Percentiles rank a stretch among this genome's conserved stretches.
Evolutionary conservation across 2,888 invertebrate genomes (phyloP).

Genomic region (Prosapia bicincta): DNA sequence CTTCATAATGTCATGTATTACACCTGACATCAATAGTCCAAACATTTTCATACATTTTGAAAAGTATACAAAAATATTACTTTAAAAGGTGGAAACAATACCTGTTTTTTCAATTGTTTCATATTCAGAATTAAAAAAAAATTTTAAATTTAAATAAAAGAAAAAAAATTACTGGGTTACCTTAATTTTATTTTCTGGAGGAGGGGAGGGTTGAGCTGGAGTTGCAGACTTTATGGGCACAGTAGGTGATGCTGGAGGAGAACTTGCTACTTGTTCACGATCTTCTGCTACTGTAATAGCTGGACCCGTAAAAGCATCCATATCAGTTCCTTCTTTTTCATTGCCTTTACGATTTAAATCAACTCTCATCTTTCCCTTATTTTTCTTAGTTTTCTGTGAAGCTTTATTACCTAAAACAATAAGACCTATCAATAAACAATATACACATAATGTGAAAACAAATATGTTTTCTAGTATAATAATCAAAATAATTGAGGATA

Average conservation of each 20-base stretch:
- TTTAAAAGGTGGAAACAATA: too few species aligned
- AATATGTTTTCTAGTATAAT: too few species aligned
- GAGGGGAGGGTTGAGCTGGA: neutral
- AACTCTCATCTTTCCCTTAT: constrained; percentile 51
- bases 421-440: too few species aligned
- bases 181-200: constrained; percentile 18
- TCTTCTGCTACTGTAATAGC: constrained; percentile 15
- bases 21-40: too few species aligned
- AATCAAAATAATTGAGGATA: too few species aligned
- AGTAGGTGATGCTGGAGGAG: neutral
- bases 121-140: too few species aligned
- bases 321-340: constrained; percentile 58
- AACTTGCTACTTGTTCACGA: constrained; percentile 8
- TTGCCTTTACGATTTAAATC: constrained; percentile 56
- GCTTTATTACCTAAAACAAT: constrained; percentile 22
- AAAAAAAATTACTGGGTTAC: neutral
- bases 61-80: too few species aligned
- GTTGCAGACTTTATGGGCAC: neutral
- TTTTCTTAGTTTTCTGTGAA: constrained; percentile 9
- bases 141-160: too few species aligned
- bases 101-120: too few species aligned
- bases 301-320: constrained; percentile 53
- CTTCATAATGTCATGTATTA: too few species aligned
- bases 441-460: too few species aligned
- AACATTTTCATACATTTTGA: too few species aligned